Conservation (phyloP, 2,797 vertebrate species). For the Mormyrus hasselquistii region DNA sequence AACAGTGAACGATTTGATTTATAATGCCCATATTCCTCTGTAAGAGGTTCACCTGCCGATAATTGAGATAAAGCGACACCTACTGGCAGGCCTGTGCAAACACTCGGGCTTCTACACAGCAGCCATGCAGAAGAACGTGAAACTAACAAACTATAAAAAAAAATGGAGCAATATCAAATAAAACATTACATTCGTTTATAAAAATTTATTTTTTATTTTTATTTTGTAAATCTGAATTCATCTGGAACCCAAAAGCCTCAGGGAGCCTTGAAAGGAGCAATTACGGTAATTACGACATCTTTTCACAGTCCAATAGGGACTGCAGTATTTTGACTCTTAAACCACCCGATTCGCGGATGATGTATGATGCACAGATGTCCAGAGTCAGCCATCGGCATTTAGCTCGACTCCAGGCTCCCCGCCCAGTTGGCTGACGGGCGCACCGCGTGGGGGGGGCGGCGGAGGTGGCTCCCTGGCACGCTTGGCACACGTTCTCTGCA, state of each 20-base stretch:
- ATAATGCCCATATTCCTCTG: background rate
- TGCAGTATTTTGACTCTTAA: background rate
- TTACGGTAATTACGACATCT: background rate
- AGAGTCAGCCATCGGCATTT: background rate
- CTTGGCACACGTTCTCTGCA: background rate
- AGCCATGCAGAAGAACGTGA: background rate
- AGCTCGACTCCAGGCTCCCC: background rate
- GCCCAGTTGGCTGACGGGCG: background rate
- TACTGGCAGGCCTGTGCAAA: background rate
- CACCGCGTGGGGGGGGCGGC: background rate
- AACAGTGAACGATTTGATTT: background rate
- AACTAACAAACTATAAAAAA: background rate
- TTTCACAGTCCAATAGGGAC: background rate
- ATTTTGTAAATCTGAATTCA: slow-evolving; percentile 7
- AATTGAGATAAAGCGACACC: background rate
- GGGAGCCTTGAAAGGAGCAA: background rate
- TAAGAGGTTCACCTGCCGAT: background rate
- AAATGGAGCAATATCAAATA: background rate
- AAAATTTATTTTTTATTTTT: background rate
- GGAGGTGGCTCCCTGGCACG: background rate
- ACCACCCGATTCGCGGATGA: background rate
- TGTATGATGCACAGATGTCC: background rate
- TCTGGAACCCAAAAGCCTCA: background rate
- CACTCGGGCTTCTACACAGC: background rate
- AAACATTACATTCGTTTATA: background rate